Evolutionary conservation across 2,797 vertebrate genomes (phyloP), one percentile per base, ranked within the genome.

Genomic region (Tenualosa ilisha): DNA sequence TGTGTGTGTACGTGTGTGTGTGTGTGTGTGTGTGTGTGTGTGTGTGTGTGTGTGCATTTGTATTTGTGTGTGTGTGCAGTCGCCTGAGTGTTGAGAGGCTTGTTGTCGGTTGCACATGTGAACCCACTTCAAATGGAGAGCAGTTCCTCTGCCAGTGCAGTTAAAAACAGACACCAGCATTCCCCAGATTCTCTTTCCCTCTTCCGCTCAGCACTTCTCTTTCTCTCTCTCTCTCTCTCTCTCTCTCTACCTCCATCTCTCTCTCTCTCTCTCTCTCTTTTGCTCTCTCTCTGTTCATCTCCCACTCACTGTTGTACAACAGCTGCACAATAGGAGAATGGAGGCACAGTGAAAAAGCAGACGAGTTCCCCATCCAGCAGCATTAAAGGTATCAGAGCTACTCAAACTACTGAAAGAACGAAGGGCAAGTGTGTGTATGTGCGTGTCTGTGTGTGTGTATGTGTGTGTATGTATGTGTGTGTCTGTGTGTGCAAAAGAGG

Each of bases 51-150:
- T 59, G 3, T 59, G 20, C 20, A 7, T 20, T 6, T 59, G 56
- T 22, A 59, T 59, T 0, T 3, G 56, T 22, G 56, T 59, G 56
- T n/a, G 17, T 31, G 24, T 68, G 63, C 26, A 24, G 63, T 31
- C 12, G 11, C 11, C 20, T n/a, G n/a, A 31, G 24, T 68, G 24
- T 68, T 26, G 24, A 68, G 63, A 68, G 63, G 63, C 72, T 82
- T 83, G 84, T 68, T 40, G 65, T 89, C 84, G 82, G 81, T 72
- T 88, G 81, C 81, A 89, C 87, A 90, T 88, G 79, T 43, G 68
- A 68, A 82, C 54, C 83, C 84, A 86, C 86, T 87, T 88, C 75
- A 89, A 83, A 53, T 86, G 86, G 59, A 90, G 87, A 89, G 87
- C 84, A 26, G 68, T 89, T 86, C 86, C 63, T 84, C 86, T 87